Evolutionary conservation across 2,113 vertebrate species (phyloP), one percentile per base, ranked within the genome.

Genomic region (Solea solea): DNA sequence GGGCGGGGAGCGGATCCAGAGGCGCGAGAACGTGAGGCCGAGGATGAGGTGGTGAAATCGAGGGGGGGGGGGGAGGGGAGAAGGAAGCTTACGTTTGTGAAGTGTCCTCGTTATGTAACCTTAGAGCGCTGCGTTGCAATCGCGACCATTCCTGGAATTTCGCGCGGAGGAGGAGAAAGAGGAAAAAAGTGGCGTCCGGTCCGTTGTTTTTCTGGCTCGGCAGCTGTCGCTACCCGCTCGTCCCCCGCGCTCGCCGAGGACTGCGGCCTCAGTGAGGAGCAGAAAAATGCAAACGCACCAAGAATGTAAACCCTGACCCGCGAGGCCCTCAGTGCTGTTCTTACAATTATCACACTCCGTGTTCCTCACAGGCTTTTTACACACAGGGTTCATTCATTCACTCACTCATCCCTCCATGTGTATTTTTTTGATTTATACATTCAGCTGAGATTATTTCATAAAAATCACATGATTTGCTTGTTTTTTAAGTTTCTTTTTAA

Each of bases 31-130:
- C 28, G 51, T 9, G 74, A 61, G 65, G 53, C 44, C 16, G 55
- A 60, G 46, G 73, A 66, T 53, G 77, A 71, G 80, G 65, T 60
- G 80, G 83, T 71, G 83, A 69, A 48, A 64, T 52, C 10, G 15
- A 73, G 68, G 76, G 62, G 74, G 72, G 72, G 76, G 79, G 83
- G 79, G 16, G 76, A 61, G 16, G 15, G 28, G 44, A 70, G 61
- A 45, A 62, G 86, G 88, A 89, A 84, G 79, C 62, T 88, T 83
- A 86, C 62, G 82, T 85, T 80, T 67, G 72, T 73, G 73, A 76
- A 86, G 87, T 70, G 42, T 56, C 66, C 72, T 81, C 87, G 71
- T 90, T 85, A 86, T 90, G 88, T 89, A 90, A 91, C 86, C 66
- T 71, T 88, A 91, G 64, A 75, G 82, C n/a, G 16, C 8, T 75